Base-by-base conservation (phyloP, 35 echinoderm and acorn worm genomes). In the Heliocidaris tuberculata region DNA sequence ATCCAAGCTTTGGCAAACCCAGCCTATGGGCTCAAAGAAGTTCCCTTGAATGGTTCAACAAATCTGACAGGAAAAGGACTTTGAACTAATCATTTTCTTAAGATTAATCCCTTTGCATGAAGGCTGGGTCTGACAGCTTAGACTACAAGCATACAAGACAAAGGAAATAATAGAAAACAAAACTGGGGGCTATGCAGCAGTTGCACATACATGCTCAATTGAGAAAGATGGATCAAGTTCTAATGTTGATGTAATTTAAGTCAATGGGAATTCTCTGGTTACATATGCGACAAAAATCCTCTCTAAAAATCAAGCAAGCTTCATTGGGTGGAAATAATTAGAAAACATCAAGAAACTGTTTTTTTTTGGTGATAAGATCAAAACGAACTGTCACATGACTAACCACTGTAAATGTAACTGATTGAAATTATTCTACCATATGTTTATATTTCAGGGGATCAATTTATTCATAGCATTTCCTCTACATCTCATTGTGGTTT, bases 241-340 rank as follows among this genome's bases (percentile, higher is more conserved):
- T 89, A 15, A 17, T 15, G 87, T 48, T 89, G 87, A 42, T 89
- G 87, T 89, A 89, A 89, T 48, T 89, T 19, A 31, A 89, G 47
- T 89, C 87, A 48, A 89, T 32, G 87, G 31, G 47, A 15, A 89
- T 89, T 89, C 87, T 89, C 87, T 89, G 3, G 32, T 89, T 89
- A 89, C 87, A 32, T 48, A 42, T 89, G 50, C 3, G 7, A 78
- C 65, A 78, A n/a, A 21, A 78, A 78, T 7, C 65, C 17, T n/a
- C 65, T 78, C 8, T 27, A 78, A 19, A 27, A 78, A 27, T n/a
- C 65, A 27, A 27, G 65, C 19, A 78, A 6, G 65, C 27, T 78
- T 78, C 65, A 78, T n/a, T 78, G 65, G 7, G n/a, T 19, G 65
- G 27, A 78, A 78, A 78, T 78, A 7, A 78, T n/a, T 78, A 24